Base-by-base conservation (phyloP, 35 echinoderm and acorn worm genomes). In the Hemicentrotus pulcherrimus region DNA sequence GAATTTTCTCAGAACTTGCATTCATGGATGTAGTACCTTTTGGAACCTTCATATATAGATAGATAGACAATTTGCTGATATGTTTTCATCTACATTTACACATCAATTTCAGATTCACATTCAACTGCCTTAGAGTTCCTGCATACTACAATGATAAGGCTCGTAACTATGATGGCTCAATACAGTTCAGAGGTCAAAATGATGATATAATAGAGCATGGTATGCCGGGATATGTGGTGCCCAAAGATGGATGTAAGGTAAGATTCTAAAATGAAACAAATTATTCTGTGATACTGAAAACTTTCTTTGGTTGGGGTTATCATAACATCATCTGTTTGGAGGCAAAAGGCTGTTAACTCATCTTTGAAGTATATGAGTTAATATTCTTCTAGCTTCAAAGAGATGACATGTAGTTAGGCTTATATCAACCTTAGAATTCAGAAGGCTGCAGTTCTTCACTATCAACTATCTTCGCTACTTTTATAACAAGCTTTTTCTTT, bases 181-280 rank as follows among this genome's bases (percentile, higher is more conserved):
- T 93, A 32, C 91, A 31, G 45, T 93, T 93, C 46, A 93, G 28
- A 93, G 91, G 46, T 58, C 48, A 93, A 11, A 58, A 93, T 47
- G 91, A 93, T 55, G 45, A 47, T 28, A 93, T 58, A 10, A 93
- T 93, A 19, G 46, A 93, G 13, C 18, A 93, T 58, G 46, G 46
- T 47, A 93, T 31, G 32, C 48, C 48, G 16, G 91, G 91, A 47
- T 93, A 93, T 58, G 46, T 15, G 14, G 91, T 93, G 6, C 91
- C 91, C 10, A 93, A 93, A 47, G 91, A 93, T 93, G 91, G 91
- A 11, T 93, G 91, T 93, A 93, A 93, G 91, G 91, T 93, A 58
- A 93, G 91, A 90, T 32, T 41, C 7, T 4, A 33, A 78, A 59
- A 5, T 78, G 50, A 41, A 59, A 10, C 52, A 14, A 14, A 11